Percentiles rank a stretch among this genome's conserved stretches.
These are phyloP conservation scores for Ceratosolen fusciceps DNA, from an alignment of 1,140 invertebrate species.

Conservation along the genomic window DNA sequence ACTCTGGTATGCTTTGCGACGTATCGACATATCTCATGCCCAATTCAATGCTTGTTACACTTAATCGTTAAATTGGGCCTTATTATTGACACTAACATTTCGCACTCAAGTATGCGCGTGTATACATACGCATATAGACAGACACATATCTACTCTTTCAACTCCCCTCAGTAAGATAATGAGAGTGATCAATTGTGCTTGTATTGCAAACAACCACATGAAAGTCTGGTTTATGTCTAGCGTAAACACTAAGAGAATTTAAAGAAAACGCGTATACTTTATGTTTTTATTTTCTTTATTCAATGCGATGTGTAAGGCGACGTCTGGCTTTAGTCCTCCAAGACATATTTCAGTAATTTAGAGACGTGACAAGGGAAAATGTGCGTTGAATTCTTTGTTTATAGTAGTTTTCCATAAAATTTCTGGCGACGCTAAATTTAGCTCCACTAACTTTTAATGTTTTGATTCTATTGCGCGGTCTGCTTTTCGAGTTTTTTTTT, in stretches of 20 bases:
- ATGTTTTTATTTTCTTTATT: not conserved
- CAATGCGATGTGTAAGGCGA: not conserved
- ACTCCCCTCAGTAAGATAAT: not conserved
- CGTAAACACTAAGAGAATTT: too few relatives aligned
- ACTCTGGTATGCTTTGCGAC: conserved; percentile 25
- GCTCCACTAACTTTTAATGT: too few relatives aligned
- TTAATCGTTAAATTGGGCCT: conserved; percentile 63
- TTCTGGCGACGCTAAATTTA: too few relatives aligned
- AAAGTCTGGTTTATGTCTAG: not conserved
- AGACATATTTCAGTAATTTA: not conserved
- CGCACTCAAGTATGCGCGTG: conserved; percentile 2
- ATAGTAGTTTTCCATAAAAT: too few relatives aligned
- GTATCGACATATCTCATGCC: conserved; percentile 56
- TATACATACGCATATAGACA: too few relatives aligned
- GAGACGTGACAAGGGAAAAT: too few relatives aligned
- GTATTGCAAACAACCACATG: not conserved
- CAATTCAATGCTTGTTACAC: conserved; percentile 59
- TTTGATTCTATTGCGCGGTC: too few relatives aligned
- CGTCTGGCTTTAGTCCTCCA: not conserved
- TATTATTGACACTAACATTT: conserved; percentile 53
- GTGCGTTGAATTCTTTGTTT: too few relatives aligned
- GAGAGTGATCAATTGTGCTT: not conserved
- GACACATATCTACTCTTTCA: too few relatives aligned
- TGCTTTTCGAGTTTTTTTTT: too few relatives aligned
- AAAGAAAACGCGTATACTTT: not conserved